Evolutionary conservation across 2,113 vertebrate species (phyloP).

Genomic region (Alosa alosa): DNA sequence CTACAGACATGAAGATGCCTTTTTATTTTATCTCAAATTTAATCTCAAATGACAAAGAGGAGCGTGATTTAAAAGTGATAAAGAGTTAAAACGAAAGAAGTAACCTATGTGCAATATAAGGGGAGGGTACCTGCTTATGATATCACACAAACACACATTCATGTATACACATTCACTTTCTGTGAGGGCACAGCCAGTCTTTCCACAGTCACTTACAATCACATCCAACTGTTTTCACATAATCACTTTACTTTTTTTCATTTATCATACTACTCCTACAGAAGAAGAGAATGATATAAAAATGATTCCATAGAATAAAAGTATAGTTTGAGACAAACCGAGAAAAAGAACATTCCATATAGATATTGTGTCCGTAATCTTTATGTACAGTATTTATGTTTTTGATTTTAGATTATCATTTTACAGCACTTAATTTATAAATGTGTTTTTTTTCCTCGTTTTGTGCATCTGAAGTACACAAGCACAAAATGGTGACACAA

Average conservation of each 20-base stretch:
- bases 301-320: conserved; percentile 7
- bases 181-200: conserved; percentile 27
- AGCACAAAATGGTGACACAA: background rate
- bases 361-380: conserved; percentile 55
- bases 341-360: conserved; percentile 40
- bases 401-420: conserved; percentile 69
- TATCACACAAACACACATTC: conserved; percentile 37
- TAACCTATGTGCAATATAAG: conserved; percentile 65
- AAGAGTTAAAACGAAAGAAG: conserved; percentile 34
- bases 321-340: background rate
- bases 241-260: conserved; percentile 24
- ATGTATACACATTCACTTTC: conserved; percentile 32
- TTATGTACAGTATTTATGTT: conserved; percentile 85
- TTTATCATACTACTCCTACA: background rate
- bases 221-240: conserved; percentile 7
- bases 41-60: conserved; percentile 22
- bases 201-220: background rate
- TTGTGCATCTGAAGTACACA: background rate
- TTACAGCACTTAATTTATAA: conserved; percentile 82
- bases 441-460: conserved; percentile 54
- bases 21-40: conserved; percentile 19
- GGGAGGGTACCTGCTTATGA: conserved; percentile 48
- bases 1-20: conserved; percentile 42
- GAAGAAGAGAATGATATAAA: conserved; percentile 11
- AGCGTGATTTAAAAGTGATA: conserved; percentile 26